Percentiles rank a stretch among this genome's conserved stretches.
Evolutionary conservation across 2,888 invertebrate species (phyloP).

Genomic region (Lottia scabra): DNA sequence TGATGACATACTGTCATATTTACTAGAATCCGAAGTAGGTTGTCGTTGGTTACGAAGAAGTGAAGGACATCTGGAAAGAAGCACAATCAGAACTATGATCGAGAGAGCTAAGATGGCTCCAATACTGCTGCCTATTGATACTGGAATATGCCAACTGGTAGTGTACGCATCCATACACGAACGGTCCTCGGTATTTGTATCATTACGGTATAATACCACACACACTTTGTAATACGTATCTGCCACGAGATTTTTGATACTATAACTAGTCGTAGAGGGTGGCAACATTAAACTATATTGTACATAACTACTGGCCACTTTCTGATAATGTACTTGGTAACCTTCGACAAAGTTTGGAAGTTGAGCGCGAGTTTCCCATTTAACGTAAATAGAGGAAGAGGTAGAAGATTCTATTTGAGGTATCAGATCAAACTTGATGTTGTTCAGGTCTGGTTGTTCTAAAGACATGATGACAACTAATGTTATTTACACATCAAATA

Average conservation of each 20-base stretch:
- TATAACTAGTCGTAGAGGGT: conserved; percentile 38
- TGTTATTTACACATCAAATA: too few species aligned
- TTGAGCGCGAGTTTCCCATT: conserved; percentile 51
- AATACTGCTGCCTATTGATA: conserved; percentile 61
- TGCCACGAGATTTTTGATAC: conserved; percentile 54
- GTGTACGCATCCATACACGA: conserved; percentile 59
- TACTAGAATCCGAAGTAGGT: conserved; percentile 38
- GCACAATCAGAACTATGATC: conserved; percentile 59
- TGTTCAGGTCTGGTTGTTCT: not conserved
- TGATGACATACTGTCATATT: conserved; percentile 61
- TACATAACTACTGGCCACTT: conserved; percentile 52
- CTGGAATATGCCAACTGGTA: conserved; percentile 61
- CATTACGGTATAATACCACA: conserved; percentile 53
- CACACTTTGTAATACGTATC: conserved; percentile 63
- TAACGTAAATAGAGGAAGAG: conserved; percentile 51
- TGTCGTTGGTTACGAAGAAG: conserved; percentile 30
- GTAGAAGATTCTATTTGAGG: conserved; percentile 49
- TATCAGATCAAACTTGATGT: conserved; percentile 8
- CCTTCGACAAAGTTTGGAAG: conserved; percentile 55
- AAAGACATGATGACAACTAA: not conserved
- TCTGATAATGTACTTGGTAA: conserved; percentile 56
- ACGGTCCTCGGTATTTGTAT: conserved; percentile 38
- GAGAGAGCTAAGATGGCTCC: conserved; percentile 60
- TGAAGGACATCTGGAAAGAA: conserved; percentile 54
- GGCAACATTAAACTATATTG: conserved; percentile 52